phyloP scores from a whole-genome alignment of 2,888 invertebrate genomes.

The Vanessa cardui region DNA sequence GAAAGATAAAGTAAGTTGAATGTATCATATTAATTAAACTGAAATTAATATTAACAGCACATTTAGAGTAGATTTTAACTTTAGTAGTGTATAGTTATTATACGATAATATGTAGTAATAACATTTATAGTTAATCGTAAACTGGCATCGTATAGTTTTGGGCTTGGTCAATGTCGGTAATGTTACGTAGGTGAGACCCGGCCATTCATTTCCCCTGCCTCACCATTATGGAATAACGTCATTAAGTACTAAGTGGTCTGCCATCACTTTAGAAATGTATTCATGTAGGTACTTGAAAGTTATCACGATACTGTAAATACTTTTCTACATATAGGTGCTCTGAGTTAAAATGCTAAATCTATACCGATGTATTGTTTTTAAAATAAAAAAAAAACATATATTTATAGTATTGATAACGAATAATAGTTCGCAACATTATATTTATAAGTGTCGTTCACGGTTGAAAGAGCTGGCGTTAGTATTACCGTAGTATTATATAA shows the following conservation, averaged over 20 bases:
- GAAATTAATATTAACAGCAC: not conserved
- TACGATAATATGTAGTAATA: constrained; percentile 6
- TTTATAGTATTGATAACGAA: not conserved
- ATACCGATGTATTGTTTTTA: not conserved
- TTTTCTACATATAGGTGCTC: not conserved
- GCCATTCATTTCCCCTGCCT: constrained; percentile 46
- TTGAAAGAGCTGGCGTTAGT: constrained; percentile 3
- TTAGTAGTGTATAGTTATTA: constrained; percentile 4
- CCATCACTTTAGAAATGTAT: constrained; percentile 7
- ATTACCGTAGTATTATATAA: constrained; percentile 9
- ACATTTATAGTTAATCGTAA: constrained; percentile 4
- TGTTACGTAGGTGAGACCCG: constrained; percentile 32
- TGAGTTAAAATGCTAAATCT: not conserved
- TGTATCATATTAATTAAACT: not conserved
- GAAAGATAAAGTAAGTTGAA: not conserved
- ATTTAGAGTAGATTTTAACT: constrained; percentile 5
- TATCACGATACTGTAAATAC: not conserved
- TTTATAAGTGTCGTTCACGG: not conserved
- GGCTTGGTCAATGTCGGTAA: constrained; percentile 46
- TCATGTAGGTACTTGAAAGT: constrained; percentile 2
- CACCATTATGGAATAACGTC: constrained; percentile 42
- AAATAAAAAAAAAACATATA: not conserved
- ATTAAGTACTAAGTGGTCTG: constrained; percentile 26
- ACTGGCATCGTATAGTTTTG: constrained; percentile 34
- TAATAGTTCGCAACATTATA: not conserved